phyloP scores from a whole-genome alignment of 1,140 invertebrate genomes.

The Drosophila tristis region DNA sequence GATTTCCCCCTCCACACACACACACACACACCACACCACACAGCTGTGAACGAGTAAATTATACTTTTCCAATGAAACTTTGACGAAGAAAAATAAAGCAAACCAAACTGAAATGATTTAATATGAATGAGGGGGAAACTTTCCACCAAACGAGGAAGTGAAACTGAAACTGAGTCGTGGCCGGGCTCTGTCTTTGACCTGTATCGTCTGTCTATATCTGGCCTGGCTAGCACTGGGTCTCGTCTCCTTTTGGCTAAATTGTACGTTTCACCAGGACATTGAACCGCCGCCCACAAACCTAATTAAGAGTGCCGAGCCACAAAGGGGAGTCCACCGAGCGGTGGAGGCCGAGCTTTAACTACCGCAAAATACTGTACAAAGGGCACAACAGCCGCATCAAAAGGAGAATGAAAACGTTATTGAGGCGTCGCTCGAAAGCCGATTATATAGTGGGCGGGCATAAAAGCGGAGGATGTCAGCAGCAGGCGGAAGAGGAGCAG shows the following conservation, averaged over 20 bases:
- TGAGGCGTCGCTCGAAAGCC: slow-evolving; percentile 66
- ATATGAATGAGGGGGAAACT: too few species aligned
- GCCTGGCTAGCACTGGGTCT: slow-evolving; percentile 24
- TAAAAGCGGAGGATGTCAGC: not conserved
- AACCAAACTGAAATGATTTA: too few species aligned
- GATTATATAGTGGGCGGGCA: slow-evolving; percentile 44
- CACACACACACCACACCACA: slow-evolving; percentile 7
- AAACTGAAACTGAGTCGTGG: too few species aligned
- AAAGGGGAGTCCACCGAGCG: slow-evolving; percentile 30
- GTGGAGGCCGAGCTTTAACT: slow-evolving; percentile 37
- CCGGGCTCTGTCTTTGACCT: not conserved
- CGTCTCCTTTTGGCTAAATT: slow-evolving; percentile 15
- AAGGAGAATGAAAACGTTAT: slow-evolving; percentile 43
- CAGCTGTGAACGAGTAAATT: too few species aligned
- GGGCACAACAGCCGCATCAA: slow-evolving; percentile 51
- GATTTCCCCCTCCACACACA: slow-evolving; percentile 17
- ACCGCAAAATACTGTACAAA: slow-evolving; percentile 33
- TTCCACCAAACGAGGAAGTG: too few species aligned
- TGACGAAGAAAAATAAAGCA: too few species aligned
- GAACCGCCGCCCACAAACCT: slow-evolving; percentile 52
- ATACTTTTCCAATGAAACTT: too few species aligned
- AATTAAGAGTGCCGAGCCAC: slow-evolving; percentile 50
- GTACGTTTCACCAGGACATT: slow-evolving; percentile 29
- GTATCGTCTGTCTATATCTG: slow-evolving; percentile 11
- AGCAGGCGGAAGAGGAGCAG: not conserved